Percentiles rank a stretch among this genome's conserved stretches.
Conservation (phyloP, 2,797 vertebrate genomes). For the Gymnoscopelus microlampas region DNA sequence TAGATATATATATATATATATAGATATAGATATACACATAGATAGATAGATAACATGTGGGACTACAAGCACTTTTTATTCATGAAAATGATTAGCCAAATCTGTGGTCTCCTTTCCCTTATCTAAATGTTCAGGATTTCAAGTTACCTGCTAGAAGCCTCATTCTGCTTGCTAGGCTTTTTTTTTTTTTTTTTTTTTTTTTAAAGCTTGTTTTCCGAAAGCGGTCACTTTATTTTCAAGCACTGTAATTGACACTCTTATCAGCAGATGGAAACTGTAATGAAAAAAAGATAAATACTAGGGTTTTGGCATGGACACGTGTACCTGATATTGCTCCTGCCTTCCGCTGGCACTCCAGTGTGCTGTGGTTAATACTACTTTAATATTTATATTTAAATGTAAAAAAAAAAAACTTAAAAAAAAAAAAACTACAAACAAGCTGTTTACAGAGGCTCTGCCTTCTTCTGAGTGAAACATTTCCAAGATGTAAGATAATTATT, state of each 20-base stretch:
- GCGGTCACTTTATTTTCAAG: constrained; percentile 43
- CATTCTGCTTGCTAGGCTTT: constrained; percentile 24
- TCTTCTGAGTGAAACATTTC: constrained; percentile 66
- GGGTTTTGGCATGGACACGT: constrained; percentile 35
- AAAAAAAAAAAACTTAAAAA: constrained; percentile 35
- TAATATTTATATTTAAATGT: constrained; percentile 61
- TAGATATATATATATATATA: constrained; percentile 17
- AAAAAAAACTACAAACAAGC: constrained; percentile 39
- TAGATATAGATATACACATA: no score
- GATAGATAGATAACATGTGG: neutral
- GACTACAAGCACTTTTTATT: constrained; percentile 63
- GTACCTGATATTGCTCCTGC: constrained; percentile 30
- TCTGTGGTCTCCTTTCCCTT: constrained; percentile 46
- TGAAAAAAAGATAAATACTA: constrained; percentile 18
- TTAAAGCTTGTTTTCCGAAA: constrained; percentile 44
- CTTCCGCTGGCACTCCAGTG: constrained; percentile 47
- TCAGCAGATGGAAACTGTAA: constrained; percentile 21
- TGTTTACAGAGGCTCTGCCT: constrained; percentile 79
- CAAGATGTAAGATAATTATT: constrained; percentile 57
- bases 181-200: constrained; percentile 14
- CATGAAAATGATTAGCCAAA: constrained; percentile 45
- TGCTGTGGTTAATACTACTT: constrained; percentile 43
- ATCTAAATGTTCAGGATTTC: constrained; percentile 18
- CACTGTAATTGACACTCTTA: constrained; percentile 33
- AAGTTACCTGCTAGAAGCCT: constrained; percentile 14